Evolutionary conservation across 2,888 invertebrate genomes (phyloP), one percentile per base, ranked within the genome.

Genomic region (Linyphia triangularis): DNA sequence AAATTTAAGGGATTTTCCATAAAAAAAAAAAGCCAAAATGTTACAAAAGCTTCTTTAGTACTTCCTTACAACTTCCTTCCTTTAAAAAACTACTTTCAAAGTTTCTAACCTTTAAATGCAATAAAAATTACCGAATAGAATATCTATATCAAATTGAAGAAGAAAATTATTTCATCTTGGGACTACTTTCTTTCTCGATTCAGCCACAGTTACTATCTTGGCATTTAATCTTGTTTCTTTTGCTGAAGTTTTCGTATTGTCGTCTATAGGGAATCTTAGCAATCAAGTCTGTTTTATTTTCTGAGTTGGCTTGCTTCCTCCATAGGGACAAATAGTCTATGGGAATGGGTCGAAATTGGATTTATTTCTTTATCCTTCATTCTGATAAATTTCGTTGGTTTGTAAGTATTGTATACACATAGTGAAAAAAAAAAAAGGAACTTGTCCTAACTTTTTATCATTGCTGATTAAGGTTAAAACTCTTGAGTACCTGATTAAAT

Each of bases 221-320:
- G 24, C 63, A 63, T 63, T 61, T 61, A 24, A 61, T 19, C 59
- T 61, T 9, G 22, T 7, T 61, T 19, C 28, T 63, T 63, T 24
- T 4, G 28, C 1, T 13, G 24, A 63, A 63, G 63, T 24, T 63
- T 63, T 63, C 28, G 63, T 63, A 26, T 63, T 16, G 24, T 13
- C 26, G 26, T 63, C 63, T 24, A 24, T 63, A 10, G 63, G 24
- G 63, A 63, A 24, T 24, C 24, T 63, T 24, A 1, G 63, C 63
- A 63, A 63, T 63, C 63, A 63, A 63, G 63, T 63, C 63, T 24
- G 61, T 61, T 63, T 63, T 57, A 24, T 63, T 26, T 63, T 63
- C 26, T 28, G 26, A 10, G 28, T 63, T 63, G 63, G 63, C 24
- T 63, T 63, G 22, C 26, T 16, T n/a, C 5, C 28, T 63, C 63